Evolutionary conservation across 2,113 vertebrate species (phyloP).

Genomic region (Stictonetta naevosa): DNA sequence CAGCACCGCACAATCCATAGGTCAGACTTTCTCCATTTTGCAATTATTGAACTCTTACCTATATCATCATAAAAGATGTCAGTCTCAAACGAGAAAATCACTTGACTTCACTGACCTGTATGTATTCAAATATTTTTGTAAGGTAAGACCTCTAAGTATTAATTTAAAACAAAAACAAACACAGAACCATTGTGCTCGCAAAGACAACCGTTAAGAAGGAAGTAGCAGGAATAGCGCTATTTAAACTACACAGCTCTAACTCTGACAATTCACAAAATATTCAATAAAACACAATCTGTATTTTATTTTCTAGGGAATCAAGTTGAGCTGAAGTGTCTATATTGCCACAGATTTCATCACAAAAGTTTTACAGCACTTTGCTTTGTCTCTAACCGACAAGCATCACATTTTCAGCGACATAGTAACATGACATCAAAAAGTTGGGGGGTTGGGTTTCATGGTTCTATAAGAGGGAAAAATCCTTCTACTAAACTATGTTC

Average conservation of each 20-base stretch:
- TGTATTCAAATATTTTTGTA: background rate
- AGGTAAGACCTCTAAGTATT: background rate
- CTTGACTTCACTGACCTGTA: background rate
- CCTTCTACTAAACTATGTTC: constrained; percentile 46
- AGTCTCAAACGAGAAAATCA: background rate
- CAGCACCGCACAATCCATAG: background rate
- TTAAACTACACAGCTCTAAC: background rate
- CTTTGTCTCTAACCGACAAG: constrained; percentile 27
- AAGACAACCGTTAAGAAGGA: background rate
- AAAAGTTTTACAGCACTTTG: background rate
- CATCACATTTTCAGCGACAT: constrained; percentile 26
- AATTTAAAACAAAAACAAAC: background rate
- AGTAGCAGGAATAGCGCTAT: background rate
- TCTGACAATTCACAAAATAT: background rate
- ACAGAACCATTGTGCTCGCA: background rate
- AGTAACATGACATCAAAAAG: constrained; percentile 41
- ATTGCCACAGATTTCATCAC: background rate
- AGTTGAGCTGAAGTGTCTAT: background rate
- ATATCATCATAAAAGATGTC: background rate
- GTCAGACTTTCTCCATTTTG: background rate
- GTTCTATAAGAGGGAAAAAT: constrained; percentile 6
- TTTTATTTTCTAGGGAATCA: background rate
- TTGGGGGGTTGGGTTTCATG: background rate
- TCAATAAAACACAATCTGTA: background rate
- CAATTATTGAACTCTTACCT: background rate